These are phyloP conservation scores for Teinopalpus imperialis DNA, from an alignment of 2,888 invertebrate genomes.

Conservation along the genomic window DNA sequence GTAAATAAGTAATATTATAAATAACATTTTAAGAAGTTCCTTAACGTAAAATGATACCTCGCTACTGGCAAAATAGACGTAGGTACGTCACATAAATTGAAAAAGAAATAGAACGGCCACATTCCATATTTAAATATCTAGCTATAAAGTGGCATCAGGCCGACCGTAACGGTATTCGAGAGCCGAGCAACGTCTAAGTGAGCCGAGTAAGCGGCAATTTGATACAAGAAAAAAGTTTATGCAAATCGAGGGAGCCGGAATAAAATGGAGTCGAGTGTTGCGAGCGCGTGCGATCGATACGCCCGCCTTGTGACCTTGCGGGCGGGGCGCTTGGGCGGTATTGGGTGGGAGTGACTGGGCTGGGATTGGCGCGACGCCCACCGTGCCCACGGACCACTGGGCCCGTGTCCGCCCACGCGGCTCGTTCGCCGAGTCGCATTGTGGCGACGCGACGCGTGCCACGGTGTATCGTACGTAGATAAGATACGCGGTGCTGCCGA, in stretches of 20 bases:
- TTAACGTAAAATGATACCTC: no score
- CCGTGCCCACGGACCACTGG: conserved; percentile 40
- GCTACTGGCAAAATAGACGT: neutral
- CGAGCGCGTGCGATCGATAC: conserved; percentile 77
- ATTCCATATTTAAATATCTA: conserved; percentile 10
- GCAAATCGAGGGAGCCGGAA: conserved; percentile 76
- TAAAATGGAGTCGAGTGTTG: conserved; percentile 74
- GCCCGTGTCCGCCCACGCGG: conserved; percentile 43
- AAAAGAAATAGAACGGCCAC: conserved; percentile 4
- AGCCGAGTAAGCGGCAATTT: conserved; percentile 41
- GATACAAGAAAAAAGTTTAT: conserved; percentile 71
- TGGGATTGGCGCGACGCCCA: conserved; percentile 49
- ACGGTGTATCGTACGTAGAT: no score
- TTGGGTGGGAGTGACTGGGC: conserved; percentile 64
- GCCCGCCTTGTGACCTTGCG: conserved; percentile 70
- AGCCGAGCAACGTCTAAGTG: conserved; percentile 18
- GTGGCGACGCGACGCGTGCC: conserved; percentile 32
- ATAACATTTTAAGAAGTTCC: no score
- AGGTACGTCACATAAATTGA: neutral
- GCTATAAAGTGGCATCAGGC: conserved; percentile 12
- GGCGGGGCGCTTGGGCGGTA: conserved; percentile 74
- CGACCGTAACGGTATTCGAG: conserved; percentile 17
- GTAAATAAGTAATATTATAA: no score
- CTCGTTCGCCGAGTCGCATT: conserved; percentile 37
- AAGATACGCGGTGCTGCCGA: no score